Percentiles rank a stretch among this genome's conserved stretches.
Conservation (phyloP, 2,888 invertebrate genomes). For the Apeira syringaria region DNA sequence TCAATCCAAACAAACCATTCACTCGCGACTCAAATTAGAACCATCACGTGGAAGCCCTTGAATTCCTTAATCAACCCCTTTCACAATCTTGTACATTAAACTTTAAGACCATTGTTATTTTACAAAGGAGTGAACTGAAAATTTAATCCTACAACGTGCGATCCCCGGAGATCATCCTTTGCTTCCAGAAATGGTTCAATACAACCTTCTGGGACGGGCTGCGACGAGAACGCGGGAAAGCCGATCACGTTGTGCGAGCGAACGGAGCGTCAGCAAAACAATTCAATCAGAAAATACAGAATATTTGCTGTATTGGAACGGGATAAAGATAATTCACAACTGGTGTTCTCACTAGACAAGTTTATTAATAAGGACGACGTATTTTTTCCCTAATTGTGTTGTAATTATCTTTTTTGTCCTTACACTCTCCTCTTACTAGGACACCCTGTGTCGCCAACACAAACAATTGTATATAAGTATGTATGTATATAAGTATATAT, state of each 20-base stretch:
- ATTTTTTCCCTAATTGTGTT: no score
- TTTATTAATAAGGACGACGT: no score
- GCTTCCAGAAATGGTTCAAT: slow-evolving; percentile 32
- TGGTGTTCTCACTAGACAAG: no score
- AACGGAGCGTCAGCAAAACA: slow-evolving; percentile 10
- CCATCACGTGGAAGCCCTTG: slow-evolving; percentile 10
- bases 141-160: slow-evolving; percentile 24
- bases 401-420: no score
- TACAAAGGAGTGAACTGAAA: slow-evolving; percentile 26
- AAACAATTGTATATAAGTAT: no score
- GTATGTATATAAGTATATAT: no score
- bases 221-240: slow-evolving; percentile 24
- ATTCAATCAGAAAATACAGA: slow-evolving; percentile 9
- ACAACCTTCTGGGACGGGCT: slow-evolving; percentile 13
- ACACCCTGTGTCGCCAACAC: no score
- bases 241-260: slow-evolving; percentile 19
- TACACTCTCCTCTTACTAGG: no score
- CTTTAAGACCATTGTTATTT: slow-evolving; percentile 20
- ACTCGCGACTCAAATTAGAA: slow-evolving; percentile 3
- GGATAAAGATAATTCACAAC: slow-evolving; percentile 9
- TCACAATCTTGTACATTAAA: slow-evolving; percentile 11
- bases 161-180: slow-evolving; percentile 24
- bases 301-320: neutral
- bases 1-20: no score
- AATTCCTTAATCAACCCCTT: slow-evolving; percentile 17